Evolutionary conservation across 2,113 vertebrate genomes (phyloP).

Genomic region (Mobula birostris): DNA sequence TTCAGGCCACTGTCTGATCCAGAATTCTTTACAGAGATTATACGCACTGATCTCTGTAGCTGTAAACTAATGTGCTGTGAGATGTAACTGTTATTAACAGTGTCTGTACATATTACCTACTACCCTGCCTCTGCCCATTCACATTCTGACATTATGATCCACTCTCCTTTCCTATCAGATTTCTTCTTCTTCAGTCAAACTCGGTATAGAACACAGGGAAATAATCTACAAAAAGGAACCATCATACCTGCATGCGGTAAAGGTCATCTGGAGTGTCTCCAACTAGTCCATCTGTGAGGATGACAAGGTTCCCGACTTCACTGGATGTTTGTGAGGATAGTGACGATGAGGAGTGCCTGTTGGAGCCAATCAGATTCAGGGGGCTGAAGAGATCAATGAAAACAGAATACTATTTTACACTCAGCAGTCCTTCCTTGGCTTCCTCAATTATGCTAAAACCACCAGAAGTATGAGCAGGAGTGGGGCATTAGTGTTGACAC

Average conservation of each 20-base stretch:
- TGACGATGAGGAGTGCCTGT: constrained; percentile 87
- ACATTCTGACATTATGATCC: no score
- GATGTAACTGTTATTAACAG: no score
- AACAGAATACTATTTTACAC: constrained; percentile 40
- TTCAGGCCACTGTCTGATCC: no score
- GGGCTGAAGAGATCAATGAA: constrained; percentile 64
- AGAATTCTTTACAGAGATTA: no score
- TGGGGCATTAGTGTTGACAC: no score
- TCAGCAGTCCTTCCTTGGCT: not conserved
- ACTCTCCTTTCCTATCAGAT: no score
- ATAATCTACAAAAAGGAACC: not conserved
- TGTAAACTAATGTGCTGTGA: no score
- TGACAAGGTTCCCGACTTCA: constrained; percentile 79
- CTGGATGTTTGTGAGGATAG: constrained; percentile 90
- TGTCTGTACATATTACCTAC: no score
- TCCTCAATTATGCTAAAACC: not conserved
- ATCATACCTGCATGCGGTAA: constrained; percentile 80
- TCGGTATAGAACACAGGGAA: not conserved
- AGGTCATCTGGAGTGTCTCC: constrained; percentile 79
- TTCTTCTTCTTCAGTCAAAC: no score
- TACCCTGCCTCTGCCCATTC: no score
- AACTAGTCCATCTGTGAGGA: constrained; percentile 75
- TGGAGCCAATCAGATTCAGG: constrained; percentile 78
- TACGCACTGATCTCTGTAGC: no score
- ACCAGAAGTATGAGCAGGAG: no score